Evolutionary conservation across 2,113 vertebrate species (phyloP).

Genomic region (Aix galericulata): DNA sequence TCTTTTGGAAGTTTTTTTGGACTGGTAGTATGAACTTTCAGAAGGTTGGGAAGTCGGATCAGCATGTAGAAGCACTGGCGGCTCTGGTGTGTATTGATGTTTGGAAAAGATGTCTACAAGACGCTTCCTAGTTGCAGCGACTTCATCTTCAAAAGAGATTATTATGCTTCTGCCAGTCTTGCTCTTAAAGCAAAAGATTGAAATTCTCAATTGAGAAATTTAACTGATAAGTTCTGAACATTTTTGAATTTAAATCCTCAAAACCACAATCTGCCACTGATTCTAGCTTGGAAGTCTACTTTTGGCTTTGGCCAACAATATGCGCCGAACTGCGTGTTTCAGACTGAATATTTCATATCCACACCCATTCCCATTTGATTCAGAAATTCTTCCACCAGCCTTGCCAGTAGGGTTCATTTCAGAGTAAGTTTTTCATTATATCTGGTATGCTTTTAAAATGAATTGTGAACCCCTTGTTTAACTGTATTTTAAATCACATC

Average conservation of each 20-base stretch:
- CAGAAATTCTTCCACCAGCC: neutral
- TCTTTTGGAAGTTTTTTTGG: neutral
- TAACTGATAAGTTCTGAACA: neutral
- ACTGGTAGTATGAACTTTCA: neutral
- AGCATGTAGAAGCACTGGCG: neutral
- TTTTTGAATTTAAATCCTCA: neutral
- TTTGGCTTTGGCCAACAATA: neutral
- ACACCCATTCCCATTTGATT: neutral
- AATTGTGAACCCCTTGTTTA: neutral
- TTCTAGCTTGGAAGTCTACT: neutral
- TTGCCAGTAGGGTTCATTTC: neutral
- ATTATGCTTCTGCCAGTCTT: slow-evolving; percentile 43
- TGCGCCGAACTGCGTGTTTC: too few species aligned
- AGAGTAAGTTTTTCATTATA: neutral
- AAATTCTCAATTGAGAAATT: neutral
- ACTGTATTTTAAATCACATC: neutral
- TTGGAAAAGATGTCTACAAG: slow-evolving; percentile 62
- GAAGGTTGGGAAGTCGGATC: neutral
- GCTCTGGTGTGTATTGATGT: neutral
- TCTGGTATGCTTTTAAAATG: neutral
- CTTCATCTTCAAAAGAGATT: slow-evolving; percentile 54
- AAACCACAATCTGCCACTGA: neutral
- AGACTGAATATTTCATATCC: too few species aligned
- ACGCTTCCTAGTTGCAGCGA: slow-evolving; percentile 17
- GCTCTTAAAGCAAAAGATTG: slow-evolving; percentile 42